These are phyloP conservation scores for Callorhinus ursinus DNA, from an alignment of 2,113 vertebrate species.

Conservation along the genomic window DNA sequence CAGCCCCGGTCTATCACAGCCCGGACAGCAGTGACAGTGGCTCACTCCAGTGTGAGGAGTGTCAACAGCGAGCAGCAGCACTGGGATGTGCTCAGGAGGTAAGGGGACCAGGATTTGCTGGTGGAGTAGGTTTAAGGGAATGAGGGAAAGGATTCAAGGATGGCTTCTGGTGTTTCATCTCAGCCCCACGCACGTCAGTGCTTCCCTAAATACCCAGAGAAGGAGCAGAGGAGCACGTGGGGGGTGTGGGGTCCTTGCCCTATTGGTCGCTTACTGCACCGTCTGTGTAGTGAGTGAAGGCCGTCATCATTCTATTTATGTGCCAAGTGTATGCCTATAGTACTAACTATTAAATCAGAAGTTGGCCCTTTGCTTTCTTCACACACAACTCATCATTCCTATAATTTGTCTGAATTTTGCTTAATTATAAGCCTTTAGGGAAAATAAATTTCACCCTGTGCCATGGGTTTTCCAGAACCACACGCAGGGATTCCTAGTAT, in stretches of 20 bases:
- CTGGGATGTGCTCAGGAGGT: background rate
- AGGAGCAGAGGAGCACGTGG: background rate
- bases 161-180: background rate
- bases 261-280: rapidly evolving
- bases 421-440: background rate
- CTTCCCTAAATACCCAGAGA: background rate
- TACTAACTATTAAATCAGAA: background rate
- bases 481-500: background rate
- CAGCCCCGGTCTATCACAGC: rapidly evolving
- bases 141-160: background rate
- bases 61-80: no score
- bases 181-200: background rate
- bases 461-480: background rate
- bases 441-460: background rate
- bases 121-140: background rate
- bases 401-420: background rate
- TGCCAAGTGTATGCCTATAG: background rate
- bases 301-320: background rate
- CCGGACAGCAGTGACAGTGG: no score
- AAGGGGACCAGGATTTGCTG: background rate
- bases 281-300: background rate
- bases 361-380: background rate
- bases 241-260: background rate
- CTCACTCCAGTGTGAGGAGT: background rate
- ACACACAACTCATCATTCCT: background rate